Percentiles rank a stretch among this genome's conserved stretches.
Conservation (phyloP, 2,888 invertebrate species). For the Eristalis intricaria region DNA sequence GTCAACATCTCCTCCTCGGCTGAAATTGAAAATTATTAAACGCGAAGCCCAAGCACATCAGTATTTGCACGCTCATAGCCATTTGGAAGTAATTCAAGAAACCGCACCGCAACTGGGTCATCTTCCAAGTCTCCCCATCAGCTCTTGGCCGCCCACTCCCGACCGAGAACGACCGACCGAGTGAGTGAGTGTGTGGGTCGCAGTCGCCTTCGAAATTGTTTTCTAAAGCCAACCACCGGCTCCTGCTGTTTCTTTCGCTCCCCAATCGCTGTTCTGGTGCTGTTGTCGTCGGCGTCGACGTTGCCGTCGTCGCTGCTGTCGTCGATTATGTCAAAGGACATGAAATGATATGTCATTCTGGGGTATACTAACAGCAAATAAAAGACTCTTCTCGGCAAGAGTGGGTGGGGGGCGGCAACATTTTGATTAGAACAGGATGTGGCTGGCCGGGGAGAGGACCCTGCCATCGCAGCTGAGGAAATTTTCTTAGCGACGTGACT, state of each 20-base stretch:
- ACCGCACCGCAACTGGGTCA: constrained; percentile 51
- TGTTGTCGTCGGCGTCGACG: not conserved
- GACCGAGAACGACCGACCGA: too few species aligned
- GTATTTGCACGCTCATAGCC: constrained; percentile 46
- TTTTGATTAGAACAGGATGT: constrained; percentile 35
- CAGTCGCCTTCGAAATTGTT: constrained; percentile 18
- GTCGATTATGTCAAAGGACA: constrained; percentile 59
- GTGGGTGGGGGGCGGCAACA: constrained; percentile 21
- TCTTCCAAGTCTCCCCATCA: constrained; percentile 30
- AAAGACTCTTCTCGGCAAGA: constrained; percentile 27
- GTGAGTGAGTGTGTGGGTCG: not conserved
- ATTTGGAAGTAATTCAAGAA: constrained; percentile 59
- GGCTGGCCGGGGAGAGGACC: not conserved
- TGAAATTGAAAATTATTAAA: constrained; percentile 38
- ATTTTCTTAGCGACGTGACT: constrained; percentile 21
- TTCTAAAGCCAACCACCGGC: constrained; percentile 31
- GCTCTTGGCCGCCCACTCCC: not conserved
- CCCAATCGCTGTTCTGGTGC: not conserved
- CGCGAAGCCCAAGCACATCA: constrained; percentile 19
- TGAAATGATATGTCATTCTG: constrained; percentile 58
- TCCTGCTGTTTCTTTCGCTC: not conserved
- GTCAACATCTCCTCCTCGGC: constrained; percentile 25
- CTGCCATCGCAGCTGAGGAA: constrained; percentile 8
- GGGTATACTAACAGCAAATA: constrained; percentile 59
- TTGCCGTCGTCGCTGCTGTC: constrained; percentile 21